These are phyloP conservation scores for Crotalus helleri DNA, from an alignment of 2,113 vertebrate genomes.

Conservation along the genomic window DNA sequence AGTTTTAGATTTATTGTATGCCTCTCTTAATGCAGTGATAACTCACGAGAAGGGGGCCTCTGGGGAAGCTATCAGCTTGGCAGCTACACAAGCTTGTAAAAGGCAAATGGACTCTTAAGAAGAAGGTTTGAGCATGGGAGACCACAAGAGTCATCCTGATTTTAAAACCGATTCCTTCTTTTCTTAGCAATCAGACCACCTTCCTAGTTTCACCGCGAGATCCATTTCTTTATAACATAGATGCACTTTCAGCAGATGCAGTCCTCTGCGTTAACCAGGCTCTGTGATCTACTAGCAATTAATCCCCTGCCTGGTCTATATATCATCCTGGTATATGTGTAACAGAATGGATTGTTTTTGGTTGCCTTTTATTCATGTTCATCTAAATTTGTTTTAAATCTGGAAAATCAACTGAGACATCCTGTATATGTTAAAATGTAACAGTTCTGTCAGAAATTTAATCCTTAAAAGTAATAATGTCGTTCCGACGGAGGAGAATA, in stretches of 20 bases:
- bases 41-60: neutral
- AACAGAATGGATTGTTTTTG: neutral
- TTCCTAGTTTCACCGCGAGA: neutral
- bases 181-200: neutral
- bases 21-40: neutral
- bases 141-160: neutral
- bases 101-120: neutral
- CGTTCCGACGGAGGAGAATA: neutral
- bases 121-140: neutral
- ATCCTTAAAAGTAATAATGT: neutral
- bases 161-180: neutral
- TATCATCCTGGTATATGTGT: neutral
- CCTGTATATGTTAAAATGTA: neutral
- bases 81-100: neutral
- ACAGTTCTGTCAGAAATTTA: neutral
- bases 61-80: neutral
- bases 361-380: neutral
- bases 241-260: neutral
- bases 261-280: neutral
- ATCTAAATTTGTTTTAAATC: neutral
- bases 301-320: neutral
- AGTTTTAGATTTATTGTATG: neutral
- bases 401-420: neutral
- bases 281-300: neutral
- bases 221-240: neutral